These are phyloP conservation scores for Pseudanteris insignis DNA, from an alignment of 2,888 invertebrate species.

Conservation along the genomic window DNA sequence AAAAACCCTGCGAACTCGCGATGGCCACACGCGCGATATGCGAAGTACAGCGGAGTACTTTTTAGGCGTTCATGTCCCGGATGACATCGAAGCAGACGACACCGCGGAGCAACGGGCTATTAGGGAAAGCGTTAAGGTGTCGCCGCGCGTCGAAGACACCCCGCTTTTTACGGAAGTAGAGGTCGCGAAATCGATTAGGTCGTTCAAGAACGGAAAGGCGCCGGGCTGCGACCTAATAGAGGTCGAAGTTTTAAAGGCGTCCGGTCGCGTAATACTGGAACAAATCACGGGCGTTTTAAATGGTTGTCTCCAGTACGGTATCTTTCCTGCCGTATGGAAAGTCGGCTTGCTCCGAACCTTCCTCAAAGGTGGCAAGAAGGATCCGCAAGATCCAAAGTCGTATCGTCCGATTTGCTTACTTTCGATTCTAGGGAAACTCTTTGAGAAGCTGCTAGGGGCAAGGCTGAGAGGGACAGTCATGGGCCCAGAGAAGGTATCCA, in stretches of 20 bases:
- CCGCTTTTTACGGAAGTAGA: neutral
- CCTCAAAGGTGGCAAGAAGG: conserved; percentile 29
- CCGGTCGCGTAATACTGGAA: conserved; percentile 1
- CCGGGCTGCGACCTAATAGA: too few relatives aligned
- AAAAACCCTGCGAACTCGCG: conserved; percentile 1
- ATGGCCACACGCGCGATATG: neutral
- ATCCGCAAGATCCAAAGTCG: conserved; percentile 24
- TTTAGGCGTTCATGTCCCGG: neutral
- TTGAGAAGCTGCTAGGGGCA: conserved; percentile 23
- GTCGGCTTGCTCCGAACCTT: conserved; percentile 24
- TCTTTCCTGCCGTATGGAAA: conserved; percentile 45
- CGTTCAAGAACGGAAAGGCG: too few relatives aligned
- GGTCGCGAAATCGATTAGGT: neutral
- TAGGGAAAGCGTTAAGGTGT: neutral
- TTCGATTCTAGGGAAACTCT: conserved; percentile 31
- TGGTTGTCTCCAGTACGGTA: conserved; percentile 29
- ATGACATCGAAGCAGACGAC: neutral
- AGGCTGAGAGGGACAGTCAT: conserved; percentile 19
- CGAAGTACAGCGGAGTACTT: too few relatives aligned
- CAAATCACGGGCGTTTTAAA: conserved; percentile 30
- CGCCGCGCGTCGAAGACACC: neutral
- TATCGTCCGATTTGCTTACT: conserved; percentile 33
- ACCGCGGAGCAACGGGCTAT: too few relatives aligned
- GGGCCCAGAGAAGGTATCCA: conserved; percentile 23
- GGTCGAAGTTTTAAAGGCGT: conserved; percentile 41